Conservation (phyloP, 2,888 invertebrate species). For the Carcina quercana region DNA sequence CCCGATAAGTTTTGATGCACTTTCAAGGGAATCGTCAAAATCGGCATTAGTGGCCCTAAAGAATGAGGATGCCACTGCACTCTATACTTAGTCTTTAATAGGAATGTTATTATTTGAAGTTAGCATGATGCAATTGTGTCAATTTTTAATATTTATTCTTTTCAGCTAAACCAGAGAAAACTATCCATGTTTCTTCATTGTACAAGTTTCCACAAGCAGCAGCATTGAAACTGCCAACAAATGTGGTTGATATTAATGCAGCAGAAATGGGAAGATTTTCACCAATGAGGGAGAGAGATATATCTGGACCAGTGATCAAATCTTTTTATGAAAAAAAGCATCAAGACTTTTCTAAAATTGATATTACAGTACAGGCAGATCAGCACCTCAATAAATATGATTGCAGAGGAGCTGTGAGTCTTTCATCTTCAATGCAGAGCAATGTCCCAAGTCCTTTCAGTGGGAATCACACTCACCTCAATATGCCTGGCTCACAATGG, state of each 20-base stretch:
- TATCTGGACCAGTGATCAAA: conserved; percentile 75
- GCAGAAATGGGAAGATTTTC: conserved; percentile 79
- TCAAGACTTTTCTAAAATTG: conserved; percentile 32
- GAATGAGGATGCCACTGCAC: no score
- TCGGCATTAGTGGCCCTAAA: no score
- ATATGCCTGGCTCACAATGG: conserved; percentile 85
- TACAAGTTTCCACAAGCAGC: conserved; percentile 71
- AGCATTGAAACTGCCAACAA: conserved; percentile 74
- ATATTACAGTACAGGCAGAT: conserved; percentile 57
- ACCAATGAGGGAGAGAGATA: conserved; percentile 77
- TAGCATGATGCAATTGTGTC: neutral
- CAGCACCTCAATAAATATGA: conserved; percentile 80
- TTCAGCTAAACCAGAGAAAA: no score
- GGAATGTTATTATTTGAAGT: no score
- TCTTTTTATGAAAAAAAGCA: conserved; percentile 50
- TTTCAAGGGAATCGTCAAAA: no score
- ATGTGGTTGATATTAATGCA: conserved; percentile 77
- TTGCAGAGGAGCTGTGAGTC: conserved; percentile 77
- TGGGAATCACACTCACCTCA: conserved; percentile 77
- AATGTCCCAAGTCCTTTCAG: conserved; percentile 82
- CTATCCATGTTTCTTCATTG: conserved; percentile 59
- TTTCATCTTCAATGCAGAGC: conserved; percentile 83
- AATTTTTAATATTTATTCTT: neutral
- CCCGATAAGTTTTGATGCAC: no score
- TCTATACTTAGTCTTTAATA: no score